Base-by-base conservation (phyloP, 2,113 vertebrate species). In the Garra rufa region DNA sequence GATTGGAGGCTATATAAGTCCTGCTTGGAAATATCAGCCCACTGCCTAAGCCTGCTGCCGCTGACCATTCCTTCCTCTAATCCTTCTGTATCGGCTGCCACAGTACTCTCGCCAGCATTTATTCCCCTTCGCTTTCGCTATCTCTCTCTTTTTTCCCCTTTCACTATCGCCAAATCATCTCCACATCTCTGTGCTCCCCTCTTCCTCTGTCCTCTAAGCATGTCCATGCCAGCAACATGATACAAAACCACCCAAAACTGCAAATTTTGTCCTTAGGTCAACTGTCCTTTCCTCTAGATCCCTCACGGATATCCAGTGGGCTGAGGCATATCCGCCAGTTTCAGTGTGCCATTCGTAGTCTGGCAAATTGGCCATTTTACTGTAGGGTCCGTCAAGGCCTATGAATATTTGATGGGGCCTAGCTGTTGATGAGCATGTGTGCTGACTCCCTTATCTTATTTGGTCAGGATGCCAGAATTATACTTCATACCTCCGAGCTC, bases 351-450 rank as follows among this genome's bases (percentile, higher is more conserved):
- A 83, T 81, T 84, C 79, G 71, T 81, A 81, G 61, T 77, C 81
- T 83, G 87, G 85, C 85, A 89, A 90, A 90, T 88, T 90, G 87
- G 86, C 86, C 87, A 86, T 84, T 89, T 90, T 90, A 88, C 89
- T 88, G 87, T 86, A 82, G 89, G 82, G 88, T 85, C 82, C 79
- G 85, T 85, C 75, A 90, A 87, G 83, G 63, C 83, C 88, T 76
- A 89, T 89, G 88, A 89, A 90, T 90, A 90, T 89, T 90, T 89
- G 85, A 90, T 89, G 70, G 87, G 2, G 59, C 73, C 81, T 88
- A 34, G 44, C 82, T 86, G 85, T 88, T 89, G 89, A 89, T 88
- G 89, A 88, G 83, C 85, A 83, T 82, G 86, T 88, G 81, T 87
- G 86, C 88, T 81, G 85, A 88, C 85, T 89, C 63, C 82, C 89